Percentiles rank a stretch among this genome's conserved stretches.
Evolutionary conservation across 2,113 vertebrate species (phyloP).

Genomic region (Oplegnathus fasciatus): DNA sequence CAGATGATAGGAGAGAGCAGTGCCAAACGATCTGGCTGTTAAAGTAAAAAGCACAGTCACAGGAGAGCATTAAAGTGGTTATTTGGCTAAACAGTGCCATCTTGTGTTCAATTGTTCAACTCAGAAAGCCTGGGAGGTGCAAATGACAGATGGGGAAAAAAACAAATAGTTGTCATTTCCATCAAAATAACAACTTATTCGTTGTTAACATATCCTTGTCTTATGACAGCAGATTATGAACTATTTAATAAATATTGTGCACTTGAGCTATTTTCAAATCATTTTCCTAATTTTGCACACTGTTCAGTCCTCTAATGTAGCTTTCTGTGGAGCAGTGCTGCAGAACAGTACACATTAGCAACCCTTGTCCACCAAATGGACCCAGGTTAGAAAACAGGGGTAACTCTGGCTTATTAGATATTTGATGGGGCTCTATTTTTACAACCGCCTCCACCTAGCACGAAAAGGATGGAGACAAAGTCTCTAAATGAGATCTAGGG

Average conservation of each 20-base stretch:
- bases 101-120: constrained; percentile 64
- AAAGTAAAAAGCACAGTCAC: neutral
- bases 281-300: neutral
- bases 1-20: neutral
- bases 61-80: neutral
- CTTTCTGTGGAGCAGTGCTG: neutral
- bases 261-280: neutral
- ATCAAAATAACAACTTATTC: neutral
- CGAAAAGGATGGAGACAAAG: constrained; percentile 52
- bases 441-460: constrained; percentile 29
- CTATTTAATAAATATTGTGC: neutral
- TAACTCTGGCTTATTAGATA: constrained; percentile 37
- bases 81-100: constrained; percentile 79
- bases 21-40: neutral
- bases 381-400: constrained; percentile 10
- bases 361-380: constrained; percentile 29
- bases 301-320: neutral
- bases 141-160: neutral
- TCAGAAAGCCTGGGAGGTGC: neutral
- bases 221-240: neutral
- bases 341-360: neutral
- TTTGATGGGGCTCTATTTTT: constrained; percentile 47
- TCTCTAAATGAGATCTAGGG: constrained; percentile 67
- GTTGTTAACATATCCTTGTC: neutral
- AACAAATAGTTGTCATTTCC: neutral